Evolutionary conservation across 2,797 vertebrate species (phyloP), one percentile per base, ranked within the genome.

Genomic region (Molothrus ater): DNA sequence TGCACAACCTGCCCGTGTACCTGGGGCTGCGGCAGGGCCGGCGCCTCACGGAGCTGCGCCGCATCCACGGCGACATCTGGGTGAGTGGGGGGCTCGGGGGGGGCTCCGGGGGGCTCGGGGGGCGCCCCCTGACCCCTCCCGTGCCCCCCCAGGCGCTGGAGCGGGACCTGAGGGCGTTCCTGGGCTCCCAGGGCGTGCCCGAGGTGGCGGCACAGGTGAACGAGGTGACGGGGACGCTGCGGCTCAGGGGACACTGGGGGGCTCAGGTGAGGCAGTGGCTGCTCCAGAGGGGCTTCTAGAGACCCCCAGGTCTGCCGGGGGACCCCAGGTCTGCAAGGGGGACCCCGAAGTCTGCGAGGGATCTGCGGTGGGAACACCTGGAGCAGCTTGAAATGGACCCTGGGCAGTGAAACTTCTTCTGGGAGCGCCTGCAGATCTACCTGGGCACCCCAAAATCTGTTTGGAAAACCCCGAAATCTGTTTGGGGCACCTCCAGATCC

Each of bases 391-490:
- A 2, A 19, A 32, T 17, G 34, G 34, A 59, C 2, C 34, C 34
- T 59, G 57, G 57, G 34, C 24, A 36, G n/a, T 3, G n/a, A 1
- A 13, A 13, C 2, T 3, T 29, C 19, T 12, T 3, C 10, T 8
- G 15, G 38, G 26, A 8, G 20, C 36, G 22, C 13, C 38, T 31
- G 9, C 4, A 24, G 9, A 40, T 32, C 29, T 20, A 31, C 20
- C 14, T 38, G 34, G 34, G 10, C 34, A 12, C 4, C 65, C 14
- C 65, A 68, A 18, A 53, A 53, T 53, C 66, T 10, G 5, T 15
- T 26, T 48, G 38, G 42, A n/a, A n/a, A n/a, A 12, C 4, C 65
- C 14, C 65, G 68, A 18, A 53, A 53, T 53, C 66, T 10, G 5
- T 15, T 26, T 48, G 38, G 42, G 8, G 19, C 34, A 40, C 4